Evolutionary conservation across 2,113 vertebrate species (phyloP).

Genomic region (Neotoma lepida): DNA sequence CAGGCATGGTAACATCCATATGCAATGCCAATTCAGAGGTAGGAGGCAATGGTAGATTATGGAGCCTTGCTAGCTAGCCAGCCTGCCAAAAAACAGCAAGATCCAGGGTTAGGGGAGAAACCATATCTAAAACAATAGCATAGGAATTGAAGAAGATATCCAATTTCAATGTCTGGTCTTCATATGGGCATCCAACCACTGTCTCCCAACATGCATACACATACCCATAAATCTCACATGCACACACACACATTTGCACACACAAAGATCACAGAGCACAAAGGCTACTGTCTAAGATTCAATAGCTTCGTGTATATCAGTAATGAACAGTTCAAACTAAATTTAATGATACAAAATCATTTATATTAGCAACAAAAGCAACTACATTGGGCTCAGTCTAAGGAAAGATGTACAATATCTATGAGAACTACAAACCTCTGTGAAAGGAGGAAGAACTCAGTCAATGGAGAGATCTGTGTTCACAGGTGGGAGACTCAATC

Average conservation of each 20-base stretch:
- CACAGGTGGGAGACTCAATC: background rate
- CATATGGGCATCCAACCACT: background rate
- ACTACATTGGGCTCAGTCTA: background rate
- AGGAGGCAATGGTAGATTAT: too few relatives aligned
- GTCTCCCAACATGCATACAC: background rate
- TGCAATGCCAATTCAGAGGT: background rate
- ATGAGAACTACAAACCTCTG: background rate
- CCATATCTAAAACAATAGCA: background rate
- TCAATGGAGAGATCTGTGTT: background rate
- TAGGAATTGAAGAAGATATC: background rate
- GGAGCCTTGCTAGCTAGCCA: background rate
- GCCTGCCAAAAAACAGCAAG: background rate
- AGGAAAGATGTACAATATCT: background rate
- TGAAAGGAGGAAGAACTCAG: background rate
- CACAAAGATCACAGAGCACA: background rate
- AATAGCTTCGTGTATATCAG: background rate
- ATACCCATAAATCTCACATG: background rate
- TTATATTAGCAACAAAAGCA: background rate
- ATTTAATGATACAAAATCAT: background rate
- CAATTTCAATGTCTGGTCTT: background rate
- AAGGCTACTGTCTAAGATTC: background rate
- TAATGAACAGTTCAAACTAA: background rate
- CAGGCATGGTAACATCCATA: background rate
- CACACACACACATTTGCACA: background rate
- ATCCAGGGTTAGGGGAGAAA: background rate